phyloP scores from a whole-genome alignment of 2,113 vertebrate genomes.

The Dipodomys merriami region DNA sequence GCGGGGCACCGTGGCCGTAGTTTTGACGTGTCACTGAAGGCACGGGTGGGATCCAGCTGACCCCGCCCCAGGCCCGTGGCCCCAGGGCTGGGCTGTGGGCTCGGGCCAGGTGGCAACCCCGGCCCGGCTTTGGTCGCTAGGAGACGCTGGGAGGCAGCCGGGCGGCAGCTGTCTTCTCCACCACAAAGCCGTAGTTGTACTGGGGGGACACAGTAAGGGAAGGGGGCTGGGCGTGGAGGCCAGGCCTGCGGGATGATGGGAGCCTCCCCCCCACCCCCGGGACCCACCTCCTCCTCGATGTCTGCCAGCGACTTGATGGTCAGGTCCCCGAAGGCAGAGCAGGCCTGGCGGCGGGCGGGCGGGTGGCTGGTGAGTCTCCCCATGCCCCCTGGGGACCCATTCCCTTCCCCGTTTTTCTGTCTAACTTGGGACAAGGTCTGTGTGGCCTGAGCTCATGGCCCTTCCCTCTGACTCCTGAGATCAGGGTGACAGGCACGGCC shows the following conservation, averaged over 20 bases:
- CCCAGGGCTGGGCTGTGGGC: background rate
- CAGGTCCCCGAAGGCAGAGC: slow-evolving; percentile 83
- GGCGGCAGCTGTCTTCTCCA: slow-evolving; percentile 84
- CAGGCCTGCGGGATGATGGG: no score
- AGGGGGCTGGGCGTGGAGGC: no score
- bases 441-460: no score
- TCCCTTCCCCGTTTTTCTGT: background rate
- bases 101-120: background rate
- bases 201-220: background rate
- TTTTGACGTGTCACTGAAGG: slow-evolving; percentile 63
- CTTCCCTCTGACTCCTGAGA: no score
- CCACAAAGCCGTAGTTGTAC: slow-evolving; percentile 85
- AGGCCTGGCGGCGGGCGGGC: slow-evolving; percentile 23
- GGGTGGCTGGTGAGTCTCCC: background rate
- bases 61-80: background rate
- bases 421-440: background rate
- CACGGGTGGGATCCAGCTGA: background rate
- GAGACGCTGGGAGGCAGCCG: slow-evolving; percentile 81
- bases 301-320: slow-evolving; percentile 92
- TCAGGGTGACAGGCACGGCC: no score
- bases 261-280: no score
- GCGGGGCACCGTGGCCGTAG: background rate
- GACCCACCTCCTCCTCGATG: slow-evolving; percentile 91
- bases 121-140: slow-evolving; percentile 11
- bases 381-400: no score